phyloP scores from a whole-genome alignment of 2,888 invertebrate species.

The Cheilosia variabilis region DNA sequence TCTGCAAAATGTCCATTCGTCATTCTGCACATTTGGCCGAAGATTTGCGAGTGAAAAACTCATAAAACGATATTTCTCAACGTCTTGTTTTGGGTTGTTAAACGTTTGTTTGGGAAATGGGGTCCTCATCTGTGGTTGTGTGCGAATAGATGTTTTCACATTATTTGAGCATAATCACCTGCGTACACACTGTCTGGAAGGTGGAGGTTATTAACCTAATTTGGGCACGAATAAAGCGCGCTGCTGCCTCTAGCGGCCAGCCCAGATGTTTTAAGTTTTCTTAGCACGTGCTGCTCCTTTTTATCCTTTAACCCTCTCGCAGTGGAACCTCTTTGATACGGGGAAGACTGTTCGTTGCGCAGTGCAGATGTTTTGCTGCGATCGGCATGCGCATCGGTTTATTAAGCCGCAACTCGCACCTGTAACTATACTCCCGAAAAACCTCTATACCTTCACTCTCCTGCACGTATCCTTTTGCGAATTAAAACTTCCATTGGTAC shows the following conservation, averaged over 20 bases:
- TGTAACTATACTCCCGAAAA: constrained; percentile 31
- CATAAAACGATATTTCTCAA: constrained; percentile 71
- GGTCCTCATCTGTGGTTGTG: constrained; percentile 21
- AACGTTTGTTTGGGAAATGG: constrained; percentile 64
- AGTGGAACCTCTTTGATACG: constrained; percentile 52
- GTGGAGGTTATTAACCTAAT: constrained; percentile 69
- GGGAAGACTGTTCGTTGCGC: constrained; percentile 32
- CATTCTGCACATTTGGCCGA: constrained; percentile 68
- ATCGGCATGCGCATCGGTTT: constrained; percentile 45
- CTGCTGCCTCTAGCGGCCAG: background rate
- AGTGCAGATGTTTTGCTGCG: constrained; percentile 68
- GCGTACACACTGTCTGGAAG: constrained; percentile 38
- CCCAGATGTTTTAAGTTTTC: constrained; percentile 51
- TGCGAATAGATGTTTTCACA: constrained; percentile 3
- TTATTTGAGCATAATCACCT: constrained; percentile 56
- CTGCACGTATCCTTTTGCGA: constrained; percentile 49
- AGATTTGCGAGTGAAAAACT: constrained; percentile 67
- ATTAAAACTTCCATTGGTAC: constrained; percentile 34
- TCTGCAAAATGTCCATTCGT: constrained; percentile 72
- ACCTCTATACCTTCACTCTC: constrained; percentile 4
- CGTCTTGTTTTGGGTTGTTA: constrained; percentile 67
- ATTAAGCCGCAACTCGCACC: constrained; percentile 55
- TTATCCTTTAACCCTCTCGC: constrained; percentile 39
- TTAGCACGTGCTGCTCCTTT: constrained; percentile 56
- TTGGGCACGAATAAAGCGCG: constrained; percentile 11